Evolutionary conservation across 2,888 invertebrate species (phyloP), one percentile per base, ranked within the genome.

Genomic region (Eupithecia vulgata): DNA sequence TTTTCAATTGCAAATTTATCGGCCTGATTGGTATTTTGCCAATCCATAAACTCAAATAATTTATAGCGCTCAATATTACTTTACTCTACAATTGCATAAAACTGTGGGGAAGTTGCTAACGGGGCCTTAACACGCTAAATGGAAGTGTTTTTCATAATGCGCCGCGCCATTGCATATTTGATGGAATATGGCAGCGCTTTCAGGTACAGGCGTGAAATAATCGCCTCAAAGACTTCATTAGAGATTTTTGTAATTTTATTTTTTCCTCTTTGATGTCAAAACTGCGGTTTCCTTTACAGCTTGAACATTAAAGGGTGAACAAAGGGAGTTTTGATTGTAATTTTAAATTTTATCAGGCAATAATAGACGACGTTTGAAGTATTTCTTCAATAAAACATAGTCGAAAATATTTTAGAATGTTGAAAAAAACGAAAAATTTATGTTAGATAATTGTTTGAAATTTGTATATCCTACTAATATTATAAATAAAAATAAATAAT

Each of bases 41-140:
- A 30, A 61, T 61, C 34, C 35, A 64, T 64, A 64, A 64, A 34
- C n/a, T 34, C 64, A 40, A 40, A 37, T 64, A 35, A 64, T 37
- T 64, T 40, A 40, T 64, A 35, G n/a, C 21, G 6, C 7, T 37
- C 37, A 64, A 64, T 64, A 17, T 30, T 34, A 61, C 61, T 61
- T 34, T 34, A 61, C 61, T 61, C 17, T 34, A 34, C 15, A 61
- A 30, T 61, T 61, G 61, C 61, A 61, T 34, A 61, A 61, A 61
- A 57, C 34, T 61, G 61, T 61, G 34, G 34, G 17, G 15, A 13
- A n/a, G 30, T 30, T 30, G 30, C 59, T 59, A 59, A 61, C 61
- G 34, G 34, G 34, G 30, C 21, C 3, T 34, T 7, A 34, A 17
- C 59, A 59, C 30, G 61, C 61, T 17, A 34, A 61, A 61, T 34